These are phyloP conservation scores for Equus przewalskii DNA, from an alignment of 2,113 vertebrate genomes.

Conservation along the genomic window DNA sequence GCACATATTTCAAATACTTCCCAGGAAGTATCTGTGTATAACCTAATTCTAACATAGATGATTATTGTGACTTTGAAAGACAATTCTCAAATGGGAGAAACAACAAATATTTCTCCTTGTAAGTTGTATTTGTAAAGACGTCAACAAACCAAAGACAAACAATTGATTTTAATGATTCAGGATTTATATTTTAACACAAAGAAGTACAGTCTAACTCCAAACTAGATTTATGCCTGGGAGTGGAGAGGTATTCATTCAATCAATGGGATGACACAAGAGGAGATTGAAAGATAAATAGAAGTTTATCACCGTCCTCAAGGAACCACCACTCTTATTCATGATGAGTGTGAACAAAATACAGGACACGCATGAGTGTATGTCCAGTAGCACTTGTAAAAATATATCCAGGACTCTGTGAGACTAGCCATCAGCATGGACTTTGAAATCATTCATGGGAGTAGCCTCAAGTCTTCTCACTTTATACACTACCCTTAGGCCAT, in stretches of 20 bases:
- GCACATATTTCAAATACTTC: not conserved
- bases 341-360: not conserved
- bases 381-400: not conserved
- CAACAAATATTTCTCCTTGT: constrained; percentile 11
- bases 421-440: not conserved
- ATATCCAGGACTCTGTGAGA: not conserved
- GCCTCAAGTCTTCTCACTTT: not conserved
- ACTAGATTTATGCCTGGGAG: not conserved
- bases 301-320: not conserved
- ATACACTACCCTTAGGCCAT: not conserved
- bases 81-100: constrained; percentile 48
- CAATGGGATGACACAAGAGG: not conserved
- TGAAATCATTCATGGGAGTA: not conserved
- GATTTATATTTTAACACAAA: constrained; percentile 45
- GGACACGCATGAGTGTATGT: not conserved
- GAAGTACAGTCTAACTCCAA: not conserved
- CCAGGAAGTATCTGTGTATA: not conserved
- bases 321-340: not conserved
- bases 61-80: constrained; percentile 23
- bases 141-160: constrained; percentile 44
- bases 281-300: constrained; percentile 16
- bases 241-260: not conserved
- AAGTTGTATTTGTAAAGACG: constrained; percentile 42
- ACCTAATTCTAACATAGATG: constrained; percentile 51
- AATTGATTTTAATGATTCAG: constrained; percentile 68